Conservation (phyloP, 2,888 invertebrate species). For the Tipula unca region DNA sequence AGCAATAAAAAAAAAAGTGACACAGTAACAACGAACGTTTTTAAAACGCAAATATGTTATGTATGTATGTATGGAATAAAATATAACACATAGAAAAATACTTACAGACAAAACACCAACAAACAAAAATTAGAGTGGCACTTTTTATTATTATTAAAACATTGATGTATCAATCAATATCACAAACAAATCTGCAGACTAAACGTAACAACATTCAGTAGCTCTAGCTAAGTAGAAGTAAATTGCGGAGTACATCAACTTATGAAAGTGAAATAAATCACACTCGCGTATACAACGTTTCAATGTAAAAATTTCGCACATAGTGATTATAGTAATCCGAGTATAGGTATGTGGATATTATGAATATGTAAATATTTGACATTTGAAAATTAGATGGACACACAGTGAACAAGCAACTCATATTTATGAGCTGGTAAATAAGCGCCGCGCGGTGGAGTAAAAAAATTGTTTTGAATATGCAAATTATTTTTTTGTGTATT, state of each 20-base stretch:
- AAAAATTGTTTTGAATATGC: neutral
- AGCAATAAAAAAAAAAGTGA: neutral
- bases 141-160: neutral
- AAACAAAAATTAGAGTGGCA: neutral
- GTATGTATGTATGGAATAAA: neutral
- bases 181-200: neutral
- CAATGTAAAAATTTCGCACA: neutral
- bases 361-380: neutral
- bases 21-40: neutral
- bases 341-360: neutral
- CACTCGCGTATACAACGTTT: neutral
- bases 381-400: neutral
- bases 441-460: neutral
- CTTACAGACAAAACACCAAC: neutral
- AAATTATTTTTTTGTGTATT: neutral
- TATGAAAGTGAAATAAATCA: neutral
- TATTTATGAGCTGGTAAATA: neutral
- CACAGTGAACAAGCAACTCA: neutral
- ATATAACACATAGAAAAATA: neutral
- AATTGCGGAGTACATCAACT: neutral
- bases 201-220: neutral
- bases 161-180: neutral
- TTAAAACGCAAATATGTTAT: neutral
- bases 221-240: no score
- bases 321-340: neutral